Evolutionary conservation across 2,888 invertebrate genomes (phyloP).

Genomic region (Oscheius sp.): DNA sequence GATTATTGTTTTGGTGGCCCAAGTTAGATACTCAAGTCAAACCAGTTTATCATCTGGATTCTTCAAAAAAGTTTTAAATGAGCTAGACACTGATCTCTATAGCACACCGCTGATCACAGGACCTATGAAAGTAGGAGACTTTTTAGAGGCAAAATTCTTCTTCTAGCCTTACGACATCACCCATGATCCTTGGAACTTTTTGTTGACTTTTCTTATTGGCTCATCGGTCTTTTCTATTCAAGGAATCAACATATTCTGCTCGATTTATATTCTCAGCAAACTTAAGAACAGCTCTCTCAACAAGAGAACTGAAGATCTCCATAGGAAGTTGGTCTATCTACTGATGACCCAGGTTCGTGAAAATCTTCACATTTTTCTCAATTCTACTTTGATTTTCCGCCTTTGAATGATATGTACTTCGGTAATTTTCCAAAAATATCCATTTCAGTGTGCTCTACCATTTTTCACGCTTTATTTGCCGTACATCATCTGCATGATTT

Average conservation of each 20-base stretch:
- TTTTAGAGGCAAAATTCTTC: neutral
- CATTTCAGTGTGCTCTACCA: constrained; percentile 2
- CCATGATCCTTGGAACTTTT: neutral
- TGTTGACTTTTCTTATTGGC: neutral
- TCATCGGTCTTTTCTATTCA: neutral
- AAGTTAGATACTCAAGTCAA: neutral
- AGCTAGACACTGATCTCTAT: neutral
- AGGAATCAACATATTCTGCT: neutral
- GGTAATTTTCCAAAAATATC: too few species aligned
- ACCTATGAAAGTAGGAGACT: neutral
- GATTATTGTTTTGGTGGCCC: neutral
- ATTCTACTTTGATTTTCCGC: too few species aligned
- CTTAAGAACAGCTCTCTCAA: neutral
- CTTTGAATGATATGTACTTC: too few species aligned
- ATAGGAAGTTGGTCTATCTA: neutral
- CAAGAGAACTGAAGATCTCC: neutral
- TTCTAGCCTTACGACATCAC: neutral
- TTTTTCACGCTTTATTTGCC: neutral
- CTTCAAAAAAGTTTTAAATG: neutral
- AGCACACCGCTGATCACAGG: neutral
- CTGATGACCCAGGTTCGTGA: neutral
- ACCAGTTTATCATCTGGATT: neutral
- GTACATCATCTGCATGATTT: neutral
- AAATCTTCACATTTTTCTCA: too few species aligned
- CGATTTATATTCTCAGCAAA: neutral